phyloP scores from a whole-genome alignment of 2,113 vertebrate genomes.

The Diphyllodes magnificus region DNA sequence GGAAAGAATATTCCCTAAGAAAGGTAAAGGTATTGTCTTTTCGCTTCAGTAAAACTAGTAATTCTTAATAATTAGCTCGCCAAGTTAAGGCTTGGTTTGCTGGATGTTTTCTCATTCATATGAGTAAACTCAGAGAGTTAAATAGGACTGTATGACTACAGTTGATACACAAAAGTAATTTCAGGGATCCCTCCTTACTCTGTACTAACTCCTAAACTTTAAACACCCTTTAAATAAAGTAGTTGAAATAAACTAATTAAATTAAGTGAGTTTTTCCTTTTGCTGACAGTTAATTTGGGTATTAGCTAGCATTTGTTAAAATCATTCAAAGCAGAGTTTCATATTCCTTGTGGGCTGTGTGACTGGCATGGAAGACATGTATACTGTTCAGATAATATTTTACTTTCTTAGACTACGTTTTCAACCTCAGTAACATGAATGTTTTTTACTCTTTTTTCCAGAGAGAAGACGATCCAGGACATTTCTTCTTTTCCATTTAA shows the following conservation, averaged over 20 bases:
- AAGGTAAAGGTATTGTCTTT: conserved; percentile 40
- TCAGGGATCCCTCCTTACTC: neutral
- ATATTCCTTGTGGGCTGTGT: neutral
- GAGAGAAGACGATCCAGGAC: conserved; percentile 52
- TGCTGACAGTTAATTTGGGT: neutral
- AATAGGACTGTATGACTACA: neutral
- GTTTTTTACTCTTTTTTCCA: conserved; percentile 29
- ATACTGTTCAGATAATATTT: neutral
- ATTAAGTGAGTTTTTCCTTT: neutral
- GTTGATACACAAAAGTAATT: neutral
- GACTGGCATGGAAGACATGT: neutral
- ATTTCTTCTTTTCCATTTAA: neutral
- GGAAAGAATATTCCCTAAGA: conserved; percentile 33
- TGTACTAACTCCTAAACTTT: neutral
- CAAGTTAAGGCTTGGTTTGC: neutral
- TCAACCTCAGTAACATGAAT: neutral
- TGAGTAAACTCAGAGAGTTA: neutral
- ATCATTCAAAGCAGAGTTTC: neutral
- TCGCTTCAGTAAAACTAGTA: neutral
- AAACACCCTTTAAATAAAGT: neutral
- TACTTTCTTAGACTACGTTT: neutral
- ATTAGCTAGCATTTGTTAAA: neutral
- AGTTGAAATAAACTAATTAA: neutral
- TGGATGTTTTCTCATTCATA: neutral
- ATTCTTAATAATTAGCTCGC: neutral